phyloP scores from a whole-genome alignment of 2,888 invertebrate genomes.

The Tetanocera ferruginea region DNA sequence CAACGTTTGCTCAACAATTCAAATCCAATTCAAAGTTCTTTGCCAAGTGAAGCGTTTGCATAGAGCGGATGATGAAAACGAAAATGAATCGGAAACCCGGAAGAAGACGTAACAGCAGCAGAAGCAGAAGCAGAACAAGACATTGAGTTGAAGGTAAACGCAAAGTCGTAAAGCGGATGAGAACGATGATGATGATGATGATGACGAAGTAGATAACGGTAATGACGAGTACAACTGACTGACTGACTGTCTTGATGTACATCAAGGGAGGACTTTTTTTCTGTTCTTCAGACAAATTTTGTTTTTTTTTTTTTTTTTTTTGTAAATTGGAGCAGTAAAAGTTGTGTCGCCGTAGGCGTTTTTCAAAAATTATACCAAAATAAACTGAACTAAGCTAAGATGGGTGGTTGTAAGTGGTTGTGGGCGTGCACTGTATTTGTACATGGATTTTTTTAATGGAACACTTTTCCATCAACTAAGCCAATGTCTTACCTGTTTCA shows the following conservation, averaged over 20 bases:
- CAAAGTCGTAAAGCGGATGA: background rate
- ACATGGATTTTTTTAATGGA: slow-evolving; percentile 1
- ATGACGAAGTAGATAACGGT: background rate
- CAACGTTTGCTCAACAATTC: slow-evolving; percentile 13
- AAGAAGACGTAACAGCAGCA: background rate
- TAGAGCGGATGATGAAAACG: slow-evolving; percentile 9
- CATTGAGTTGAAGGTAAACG: background rate
- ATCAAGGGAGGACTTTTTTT: background rate
- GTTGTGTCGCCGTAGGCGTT: slow-evolving; percentile 59
- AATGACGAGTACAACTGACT: slow-evolving; percentile 4
- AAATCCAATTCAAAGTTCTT: slow-evolving; percentile 33
- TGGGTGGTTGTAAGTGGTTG: slow-evolving; percentile 18
- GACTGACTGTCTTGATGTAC: background rate
- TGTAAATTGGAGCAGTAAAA: slow-evolving; percentile 26
- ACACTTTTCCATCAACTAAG: background rate
- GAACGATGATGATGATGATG: background rate
- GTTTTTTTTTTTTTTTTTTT: background rate
- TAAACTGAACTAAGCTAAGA: slow-evolving; percentile 50
- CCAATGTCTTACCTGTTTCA: background rate
- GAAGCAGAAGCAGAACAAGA: background rate
- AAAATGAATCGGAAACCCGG: background rate
- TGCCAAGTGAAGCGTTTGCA: slow-evolving; percentile 27
- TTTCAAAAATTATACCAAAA: slow-evolving; percentile 60
- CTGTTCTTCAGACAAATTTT: too few species aligned
- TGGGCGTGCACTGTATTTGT: slow-evolving; percentile 28